Percentiles rank a stretch among this genome's conserved stretches.
Conservation (phyloP, 2,113 vertebrate genomes). For the Callopanchax toddi region DNA sequence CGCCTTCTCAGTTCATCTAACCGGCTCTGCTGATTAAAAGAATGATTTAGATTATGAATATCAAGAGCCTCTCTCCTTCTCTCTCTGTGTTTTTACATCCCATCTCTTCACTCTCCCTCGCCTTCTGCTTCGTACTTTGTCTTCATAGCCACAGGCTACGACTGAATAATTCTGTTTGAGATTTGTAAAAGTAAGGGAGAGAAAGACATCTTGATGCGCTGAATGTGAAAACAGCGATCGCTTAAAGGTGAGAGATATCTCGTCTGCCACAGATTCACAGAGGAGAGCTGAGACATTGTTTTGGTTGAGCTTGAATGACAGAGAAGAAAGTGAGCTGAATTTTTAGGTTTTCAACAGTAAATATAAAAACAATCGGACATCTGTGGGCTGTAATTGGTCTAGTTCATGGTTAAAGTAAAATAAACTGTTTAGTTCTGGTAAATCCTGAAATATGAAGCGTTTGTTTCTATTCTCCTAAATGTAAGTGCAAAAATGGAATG, state of each 20-base stretch:
- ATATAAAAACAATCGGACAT: conserved; percentile 6
- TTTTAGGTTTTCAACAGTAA: conserved; percentile 5
- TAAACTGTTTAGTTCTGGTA: not conserved
- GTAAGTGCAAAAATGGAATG: too few relatives aligned
- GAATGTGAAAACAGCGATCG: conserved; percentile 64
- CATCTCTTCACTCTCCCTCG: conserved; percentile 23
- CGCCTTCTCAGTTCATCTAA: conserved; percentile 16
- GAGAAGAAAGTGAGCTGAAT: conserved; percentile 15
- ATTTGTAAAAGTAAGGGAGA: conserved; percentile 63
- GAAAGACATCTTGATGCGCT: conserved; percentile 61
- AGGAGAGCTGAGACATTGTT: conserved; percentile 32
- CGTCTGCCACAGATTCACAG: conserved; percentile 42
- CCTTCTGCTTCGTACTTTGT: conserved; percentile 59
- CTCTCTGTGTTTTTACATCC: not conserved
- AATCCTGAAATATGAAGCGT: not conserved
- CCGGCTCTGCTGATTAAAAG: conserved; percentile 47
- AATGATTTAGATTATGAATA: conserved; percentile 33
- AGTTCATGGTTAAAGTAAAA: not conserved
- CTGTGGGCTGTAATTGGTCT: not conserved
- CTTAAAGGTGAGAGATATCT: conserved; percentile 50
- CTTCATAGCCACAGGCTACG: conserved; percentile 61
- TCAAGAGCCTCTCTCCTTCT: conserved; percentile 14
- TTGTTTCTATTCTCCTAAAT: too few relatives aligned
- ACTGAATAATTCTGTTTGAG: conserved; percentile 79
- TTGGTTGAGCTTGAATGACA: conserved; percentile 37